Percentiles rank a stretch among this genome's conserved stretches.
These are phyloP conservation scores for Amazona guildingii DNA, from an alignment of 2,113 vertebrate species.

Conservation along the genomic window DNA sequence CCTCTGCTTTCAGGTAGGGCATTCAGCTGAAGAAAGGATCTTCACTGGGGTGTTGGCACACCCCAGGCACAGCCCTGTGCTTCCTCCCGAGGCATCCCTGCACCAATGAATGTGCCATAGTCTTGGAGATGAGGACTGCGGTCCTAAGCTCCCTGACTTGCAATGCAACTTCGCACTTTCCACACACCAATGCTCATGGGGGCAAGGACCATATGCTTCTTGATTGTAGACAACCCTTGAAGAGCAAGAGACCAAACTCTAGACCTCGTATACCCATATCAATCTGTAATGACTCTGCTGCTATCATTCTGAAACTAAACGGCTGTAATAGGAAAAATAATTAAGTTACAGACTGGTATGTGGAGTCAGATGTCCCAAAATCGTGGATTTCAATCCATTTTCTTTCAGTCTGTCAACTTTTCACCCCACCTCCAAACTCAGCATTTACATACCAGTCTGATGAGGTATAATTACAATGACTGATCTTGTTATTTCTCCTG, in stretches of 20 bases:
- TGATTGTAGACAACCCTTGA: fast-evolving
- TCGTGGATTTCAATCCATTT: background rate
- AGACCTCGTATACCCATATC: background rate
- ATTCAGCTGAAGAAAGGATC: background rate
- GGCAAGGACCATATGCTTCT: background rate
- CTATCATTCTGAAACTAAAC: background rate
- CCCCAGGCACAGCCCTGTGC: background rate
- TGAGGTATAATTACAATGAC: background rate
- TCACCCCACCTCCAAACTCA: background rate
- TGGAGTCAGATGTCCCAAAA: background rate
- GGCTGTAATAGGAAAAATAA: background rate
- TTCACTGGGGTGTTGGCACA: background rate
- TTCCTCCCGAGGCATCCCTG: background rate
- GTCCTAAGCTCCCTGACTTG: background rate
- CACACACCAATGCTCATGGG: fast-evolving
- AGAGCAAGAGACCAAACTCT: background rate
- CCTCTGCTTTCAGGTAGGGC: background rate
- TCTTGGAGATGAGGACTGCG: background rate
- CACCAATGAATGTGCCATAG: background rate
- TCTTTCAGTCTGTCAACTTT: background rate
- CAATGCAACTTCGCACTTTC: background rate
- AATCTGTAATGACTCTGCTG: background rate
- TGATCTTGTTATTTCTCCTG: background rate
- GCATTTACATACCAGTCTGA: background rate
- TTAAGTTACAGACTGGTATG: fast-evolving